Base-by-base conservation (phyloP, 30 jellyfish, hydroid and myxozoan genomes). In the Pseudorhiza aurosa region DNA sequence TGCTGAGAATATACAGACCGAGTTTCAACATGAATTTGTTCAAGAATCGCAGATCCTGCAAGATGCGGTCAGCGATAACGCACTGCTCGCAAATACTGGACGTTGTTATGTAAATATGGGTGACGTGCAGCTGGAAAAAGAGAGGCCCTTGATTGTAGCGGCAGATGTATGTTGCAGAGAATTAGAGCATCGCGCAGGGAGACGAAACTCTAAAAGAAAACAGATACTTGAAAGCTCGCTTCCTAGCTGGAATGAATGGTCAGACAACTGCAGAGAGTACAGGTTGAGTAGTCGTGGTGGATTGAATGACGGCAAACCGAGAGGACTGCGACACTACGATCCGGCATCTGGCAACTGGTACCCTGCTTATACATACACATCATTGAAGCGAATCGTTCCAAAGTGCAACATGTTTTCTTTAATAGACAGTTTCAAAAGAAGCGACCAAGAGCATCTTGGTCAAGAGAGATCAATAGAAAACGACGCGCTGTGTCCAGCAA, bases 321-420 rank as follows among this genome's bases (percentile, higher is more conserved):
- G 58, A 65, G 91, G 91, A 1, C 56, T 80, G 82, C 77, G 47
- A 33, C 91, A 80, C 39, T 80, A 58, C 63, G 84, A 80, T 47
- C 91, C 91, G n/a, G 26, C 27, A 12, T 62, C 83, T 22, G 91
- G 91, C 21, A 50, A 50, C 18, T 80, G 91, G 91, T 65, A 80
- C 37, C 77, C 86, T 7, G 86, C 74, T 21, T 50, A 53, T 53
- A 14, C 62, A 22, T 50, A 53, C 35, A 53, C 35, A 7, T 73
- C 86, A 12, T 7, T 50, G 32, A 51, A 32, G 42, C 18, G 36
- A 73, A 53, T 35, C 12, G n/a, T 53, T n/a, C 75, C 86, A 17
- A 64, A 56, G 10, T 2, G 40, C 21, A 57, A 56, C 4, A 73
- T 73, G 86, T 73, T 71, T 35, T 71, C 86, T 25, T 24, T 73